Evolutionary conservation across 2,888 invertebrate genomes (phyloP), one percentile per base, ranked within the genome.

Genomic region (Eugnorisma glareosa): DNA sequence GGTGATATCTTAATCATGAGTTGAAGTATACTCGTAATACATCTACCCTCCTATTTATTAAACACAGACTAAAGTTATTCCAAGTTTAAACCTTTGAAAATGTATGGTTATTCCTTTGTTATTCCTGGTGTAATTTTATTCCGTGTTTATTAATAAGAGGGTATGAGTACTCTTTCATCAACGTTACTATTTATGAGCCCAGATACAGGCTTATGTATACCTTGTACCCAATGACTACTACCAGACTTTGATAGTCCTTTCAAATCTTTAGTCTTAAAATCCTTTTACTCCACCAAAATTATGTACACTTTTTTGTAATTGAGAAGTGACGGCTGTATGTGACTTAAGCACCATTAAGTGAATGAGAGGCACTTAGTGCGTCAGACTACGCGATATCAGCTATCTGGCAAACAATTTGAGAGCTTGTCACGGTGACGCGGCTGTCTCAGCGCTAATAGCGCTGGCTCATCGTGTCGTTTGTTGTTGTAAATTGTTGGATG

Each of bases 401-500:
- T 83, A 71, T 77, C 83, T 71, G 45, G 73, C 70, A 82, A 82
- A 82, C 83, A 83, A 67, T 82, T 86, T 77, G 64, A 35, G 67
- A 73, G 75, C 85, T 64, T 78, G 90, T 89, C 90, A 89, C 67
- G 75, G 69, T 91, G 90, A 91, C 87, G 77, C 28, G 54, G 64
- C 75, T 54, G 35, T 43, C 67, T 59, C 0, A n/a, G 13, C 0
- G 2, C 21, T 75, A n/a, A n/a, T n/a, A 82, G 80, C 84, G 86
- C 24, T 84, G 45, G 1, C 64, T 37, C 61, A 45, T 40, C 21
- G 31, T 15, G 24, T 37, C 5, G 13, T 43, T 28, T 28, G 8
- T 61, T 57, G 21, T 4, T 76, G 43, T 1, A 35, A 43, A 43
- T 18, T 3, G 21, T 35, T 63, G 15, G 40, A 64, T 40, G 8